Percentiles rank a stretch among this genome's conserved stretches.
Evolutionary conservation across 2,888 invertebrate species (phyloP).

Genomic region (Mythimna vitellina): DNA sequence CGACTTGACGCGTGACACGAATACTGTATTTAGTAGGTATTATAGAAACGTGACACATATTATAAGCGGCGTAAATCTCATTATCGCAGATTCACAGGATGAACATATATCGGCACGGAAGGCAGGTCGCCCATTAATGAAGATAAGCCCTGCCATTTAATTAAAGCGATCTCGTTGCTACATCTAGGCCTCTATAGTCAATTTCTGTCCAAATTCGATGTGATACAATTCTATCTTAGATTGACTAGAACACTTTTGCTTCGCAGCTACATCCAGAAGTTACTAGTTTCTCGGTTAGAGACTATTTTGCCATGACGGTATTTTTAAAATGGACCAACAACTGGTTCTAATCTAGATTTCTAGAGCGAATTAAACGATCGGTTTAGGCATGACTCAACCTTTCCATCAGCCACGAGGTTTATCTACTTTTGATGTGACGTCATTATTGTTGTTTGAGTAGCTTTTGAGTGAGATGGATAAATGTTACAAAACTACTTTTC

Average conservation of each 20-base stretch:
- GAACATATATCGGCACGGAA: background rate
- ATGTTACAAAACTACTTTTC: too few relatives aligned
- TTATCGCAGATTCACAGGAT: background rate
- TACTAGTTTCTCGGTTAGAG: conserved; percentile 9
- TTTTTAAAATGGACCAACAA: conserved; percentile 55
- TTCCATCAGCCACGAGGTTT: conserved; percentile 27
- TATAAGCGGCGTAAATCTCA: conserved; percentile 1
- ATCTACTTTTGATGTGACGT: conserved; percentile 23
- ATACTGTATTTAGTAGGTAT: background rate
- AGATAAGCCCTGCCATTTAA: conserved; percentile 24
- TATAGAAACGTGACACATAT: background rate
- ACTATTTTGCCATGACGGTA: conserved; percentile 25
- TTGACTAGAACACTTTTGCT: conserved; percentile 3
- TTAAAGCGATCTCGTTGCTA: background rate
- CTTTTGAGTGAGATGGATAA: background rate
- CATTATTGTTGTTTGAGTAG: conserved; percentile 1
- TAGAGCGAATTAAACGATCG: conserved; percentile 49
- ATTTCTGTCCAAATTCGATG: background rate
- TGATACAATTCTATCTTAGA: conserved; percentile 4
- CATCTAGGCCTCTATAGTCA: background rate
- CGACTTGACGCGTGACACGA: background rate
- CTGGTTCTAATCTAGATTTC: conserved; percentile 60
- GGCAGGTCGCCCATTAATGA: background rate
- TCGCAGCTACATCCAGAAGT: conserved; percentile 3
- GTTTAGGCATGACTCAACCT: conserved; percentile 43